These are phyloP conservation scores for Araneus ventricosus DNA, from an alignment of 1,140 invertebrate species.

Conservation along the genomic window DNA sequence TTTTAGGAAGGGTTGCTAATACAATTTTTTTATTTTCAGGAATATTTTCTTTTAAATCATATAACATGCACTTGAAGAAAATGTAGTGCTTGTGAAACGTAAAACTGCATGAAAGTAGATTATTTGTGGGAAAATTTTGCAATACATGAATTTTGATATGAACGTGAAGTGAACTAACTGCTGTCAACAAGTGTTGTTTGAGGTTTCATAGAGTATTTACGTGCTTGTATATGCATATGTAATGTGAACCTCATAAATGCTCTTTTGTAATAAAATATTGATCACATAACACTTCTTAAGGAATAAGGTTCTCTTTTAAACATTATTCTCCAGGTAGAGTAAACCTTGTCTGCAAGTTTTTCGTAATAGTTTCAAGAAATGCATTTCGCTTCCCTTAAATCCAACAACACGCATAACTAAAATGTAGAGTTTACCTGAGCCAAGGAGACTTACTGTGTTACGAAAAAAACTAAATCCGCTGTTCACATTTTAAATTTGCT, in stretches of 20 bases:
- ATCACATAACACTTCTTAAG: not conserved
- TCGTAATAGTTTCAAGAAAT: too few relatives aligned
- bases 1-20: not conserved
- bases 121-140: not conserved
- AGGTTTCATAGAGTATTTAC: not conserved
- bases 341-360: too few relatives aligned
- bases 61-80: not conserved
- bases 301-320: not conserved
- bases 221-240: not conserved
- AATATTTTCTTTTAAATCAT: not conserved
- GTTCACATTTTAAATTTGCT: too few relatives aligned
- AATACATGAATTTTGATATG: not conserved
- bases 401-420: too few relatives aligned
- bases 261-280: not conserved
- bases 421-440: too few relatives aligned
- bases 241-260: not conserved
- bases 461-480: too few relatives aligned
- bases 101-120: not conserved
- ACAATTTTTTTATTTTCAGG: not conserved
- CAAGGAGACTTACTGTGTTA: too few relatives aligned
- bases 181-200: too few relatives aligned
- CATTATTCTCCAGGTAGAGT: too few relatives aligned
- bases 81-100: not conserved
- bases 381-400: too few relatives aligned
- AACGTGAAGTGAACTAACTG: not conserved